Evolutionary conservation across 1,140 invertebrate genomes (phyloP), one percentile per base, ranked within the genome.

Genomic region (Sarcophaga bullata): DNA sequence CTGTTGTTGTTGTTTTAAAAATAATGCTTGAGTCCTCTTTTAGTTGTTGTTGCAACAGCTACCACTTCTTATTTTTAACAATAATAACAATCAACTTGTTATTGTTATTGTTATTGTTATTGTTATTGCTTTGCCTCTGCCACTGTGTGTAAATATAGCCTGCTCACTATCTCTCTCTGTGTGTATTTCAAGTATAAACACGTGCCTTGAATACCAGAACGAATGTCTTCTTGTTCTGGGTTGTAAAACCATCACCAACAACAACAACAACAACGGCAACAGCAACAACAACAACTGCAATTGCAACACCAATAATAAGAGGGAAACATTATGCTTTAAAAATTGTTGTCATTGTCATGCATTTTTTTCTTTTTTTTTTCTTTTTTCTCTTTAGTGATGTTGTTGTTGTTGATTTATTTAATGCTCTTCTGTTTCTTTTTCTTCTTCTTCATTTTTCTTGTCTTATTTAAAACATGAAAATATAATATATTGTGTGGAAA

Each of bases 161-260:
- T 68, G 1, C 25, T 37, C 25, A n/a, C n/a, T n/a, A n/a, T 37
- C 25, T 37, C 25, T 37, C 25, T 37, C 25, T 37, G 25, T 37
- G 1, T 1, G 17, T 68, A 17, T 68, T 37, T 68, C 62, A 68
- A 68, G 62, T 68, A 68, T 68, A 19, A 68, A 68, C 62, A 68
- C 62, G 62, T 68, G 62, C 62, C 62, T 68, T 17, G 62, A 68
- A 68, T 68, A 19, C 62, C 17, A 68, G 19, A 68, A 8, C 19
- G 17, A 68, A 37, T 37, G 25, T 37, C 25, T 37, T 37, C 62
- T 68, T 68, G 54, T 58, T 37, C 13, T 58, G n/a, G n/a, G 15
- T 58, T 58, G 54, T 58, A 58, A 58, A 58, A 58, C 0, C n/a
- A 8, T 19, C 62, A 19, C 19, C 3, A 68, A 68, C n/a, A 25